Evolutionary conservation across 2,797 vertebrate species (phyloP).

Genomic region (Bovichtus variegatus): DNA sequence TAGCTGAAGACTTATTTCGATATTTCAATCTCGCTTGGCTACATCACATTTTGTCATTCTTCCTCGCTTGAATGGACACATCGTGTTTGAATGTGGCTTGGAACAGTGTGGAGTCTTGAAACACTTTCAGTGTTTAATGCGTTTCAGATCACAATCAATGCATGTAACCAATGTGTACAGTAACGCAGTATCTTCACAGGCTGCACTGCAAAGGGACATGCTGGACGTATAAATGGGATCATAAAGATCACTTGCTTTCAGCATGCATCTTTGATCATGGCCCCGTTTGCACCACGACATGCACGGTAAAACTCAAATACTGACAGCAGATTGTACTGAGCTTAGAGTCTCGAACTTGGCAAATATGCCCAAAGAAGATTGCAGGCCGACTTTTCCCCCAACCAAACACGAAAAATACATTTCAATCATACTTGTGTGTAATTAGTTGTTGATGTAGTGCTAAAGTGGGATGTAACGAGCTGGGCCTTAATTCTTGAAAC

Average conservation of each 20-base stretch:
- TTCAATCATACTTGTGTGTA: constrained; percentile 26
- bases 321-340: constrained; percentile 15
- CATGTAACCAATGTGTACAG: neutral
- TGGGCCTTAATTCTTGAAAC: constrained; percentile 17
- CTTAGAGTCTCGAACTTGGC: neutral
- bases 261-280: constrained; percentile 30
- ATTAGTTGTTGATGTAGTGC: constrained; percentile 18
- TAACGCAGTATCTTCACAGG: neutral
- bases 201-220: neutral
- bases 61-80: neutral
- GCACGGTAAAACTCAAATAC: constrained; percentile 10
- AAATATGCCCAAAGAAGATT: constrained; percentile 17
- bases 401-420: constrained; percentile 5
- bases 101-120: constrained; percentile 1
- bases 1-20: constrained; percentile 13
- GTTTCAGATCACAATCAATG: constrained; percentile 14
- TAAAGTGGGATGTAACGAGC: constrained; percentile 22
- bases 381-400: neutral
- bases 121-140: constrained; percentile 1
- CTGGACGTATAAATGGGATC: constrained; percentile 10
- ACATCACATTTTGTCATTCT: neutral
- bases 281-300: constrained; percentile 24
- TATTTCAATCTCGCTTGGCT: constrained; percentile 18
- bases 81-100: constrained; percentile 26
- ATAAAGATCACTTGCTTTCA: constrained; percentile 12